These are phyloP conservation scores for Tragulus kanchil DNA, from an alignment of 2,113 vertebrate genomes.

Conservation along the genomic window DNA sequence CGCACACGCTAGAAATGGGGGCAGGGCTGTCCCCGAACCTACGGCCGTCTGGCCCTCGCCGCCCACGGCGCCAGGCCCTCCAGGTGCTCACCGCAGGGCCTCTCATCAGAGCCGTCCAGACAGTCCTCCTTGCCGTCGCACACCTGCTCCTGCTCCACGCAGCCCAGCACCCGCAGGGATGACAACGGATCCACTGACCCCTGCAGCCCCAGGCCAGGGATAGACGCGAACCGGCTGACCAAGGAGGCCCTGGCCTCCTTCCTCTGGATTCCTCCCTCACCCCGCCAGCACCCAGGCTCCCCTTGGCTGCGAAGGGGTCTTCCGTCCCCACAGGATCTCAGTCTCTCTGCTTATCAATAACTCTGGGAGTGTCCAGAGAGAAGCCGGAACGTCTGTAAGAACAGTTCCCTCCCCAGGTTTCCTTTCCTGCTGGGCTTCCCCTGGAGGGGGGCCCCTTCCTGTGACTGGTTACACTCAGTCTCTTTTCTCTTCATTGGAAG, in stretches of 20 bases:
- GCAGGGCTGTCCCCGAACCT: neutral
- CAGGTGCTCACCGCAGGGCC: constrained; percentile 87
- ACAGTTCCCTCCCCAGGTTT: neutral
- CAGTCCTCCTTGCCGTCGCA: constrained; percentile 91
- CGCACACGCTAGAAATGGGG: neutral
- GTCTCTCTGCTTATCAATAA: neutral
- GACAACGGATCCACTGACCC: neutral
- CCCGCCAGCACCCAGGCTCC: neutral
- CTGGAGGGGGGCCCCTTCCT: neutral
- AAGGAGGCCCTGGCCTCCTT: neutral
- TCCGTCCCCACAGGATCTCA: neutral
- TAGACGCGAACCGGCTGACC: neutral
- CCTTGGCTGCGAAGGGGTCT: neutral
- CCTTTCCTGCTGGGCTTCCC: neutral
- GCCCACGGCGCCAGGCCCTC: neutral
- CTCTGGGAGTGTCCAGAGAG: neutral
- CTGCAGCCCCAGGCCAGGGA: neutral
- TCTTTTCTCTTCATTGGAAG: neutral
- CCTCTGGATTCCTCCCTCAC: neutral
- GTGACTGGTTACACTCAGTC: neutral
- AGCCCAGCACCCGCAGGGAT: constrained; percentile 89
- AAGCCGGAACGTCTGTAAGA: neutral
- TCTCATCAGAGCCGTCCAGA: constrained; percentile 91
- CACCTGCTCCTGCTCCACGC: constrained; percentile 86
- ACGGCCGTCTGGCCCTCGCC: neutral